Conservation (phyloP, 1,140 invertebrate genomes). For the Cherax quadricarinatus region DNA sequence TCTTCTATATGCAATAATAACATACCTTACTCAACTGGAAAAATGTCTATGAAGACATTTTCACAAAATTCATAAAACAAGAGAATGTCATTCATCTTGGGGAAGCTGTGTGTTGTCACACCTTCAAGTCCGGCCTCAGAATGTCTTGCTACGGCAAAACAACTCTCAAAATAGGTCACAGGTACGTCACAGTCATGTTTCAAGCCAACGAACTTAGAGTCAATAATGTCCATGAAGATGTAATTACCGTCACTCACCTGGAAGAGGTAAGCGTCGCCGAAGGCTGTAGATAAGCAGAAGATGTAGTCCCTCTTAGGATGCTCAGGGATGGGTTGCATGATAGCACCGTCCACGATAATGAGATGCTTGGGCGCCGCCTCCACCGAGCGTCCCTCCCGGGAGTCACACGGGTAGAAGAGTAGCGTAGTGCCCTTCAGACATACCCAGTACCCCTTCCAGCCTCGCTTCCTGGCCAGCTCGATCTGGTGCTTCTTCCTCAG, state of each 20-base stretch:
- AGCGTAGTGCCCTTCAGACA: conserved; percentile 97
- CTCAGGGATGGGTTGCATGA: conserved; percentile 98
- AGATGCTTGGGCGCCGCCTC: conserved; percentile 95
- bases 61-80: too few relatives aligned
- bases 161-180: too few relatives aligned
- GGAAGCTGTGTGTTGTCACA: too few relatives aligned
- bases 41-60: too few relatives aligned
- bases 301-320: conserved; percentile 98
- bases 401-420: conserved; percentile 97
- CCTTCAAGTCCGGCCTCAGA: too few relatives aligned
- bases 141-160: too few relatives aligned
- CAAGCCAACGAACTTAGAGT: too few relatives aligned
- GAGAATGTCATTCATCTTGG: too few relatives aligned
- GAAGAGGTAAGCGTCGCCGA: conserved; percentile 98
- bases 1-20: too few relatives aligned
- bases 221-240: too few relatives aligned
- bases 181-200: too few relatives aligned
- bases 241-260: conserved; percentile 82
- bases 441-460: conserved; percentile 99
- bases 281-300: conserved; percentile 97
- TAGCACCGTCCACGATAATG: conserved; percentile 97
- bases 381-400: conserved; percentile 89
- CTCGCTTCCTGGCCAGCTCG: conserved; percentile 94
- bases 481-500: conserved; percentile 97
- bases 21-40: too few relatives aligned